Conservation (phyloP, 1,140 invertebrate species). For the Drosophila prosaltans region DNA sequence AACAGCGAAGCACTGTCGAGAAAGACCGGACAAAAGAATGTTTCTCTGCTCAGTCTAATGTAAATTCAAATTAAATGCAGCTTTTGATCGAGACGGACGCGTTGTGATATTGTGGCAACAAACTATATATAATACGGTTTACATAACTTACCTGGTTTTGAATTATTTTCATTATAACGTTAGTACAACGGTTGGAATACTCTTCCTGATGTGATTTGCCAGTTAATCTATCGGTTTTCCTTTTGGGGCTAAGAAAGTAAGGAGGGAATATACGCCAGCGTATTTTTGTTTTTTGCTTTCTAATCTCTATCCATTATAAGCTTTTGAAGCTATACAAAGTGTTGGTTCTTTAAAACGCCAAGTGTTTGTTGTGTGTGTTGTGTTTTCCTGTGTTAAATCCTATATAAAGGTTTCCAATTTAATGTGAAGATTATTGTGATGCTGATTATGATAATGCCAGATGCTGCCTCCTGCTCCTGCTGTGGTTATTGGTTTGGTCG, state of each 20-base stretch:
- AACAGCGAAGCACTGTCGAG: slow-evolving; percentile 41
- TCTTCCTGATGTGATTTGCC: not conserved
- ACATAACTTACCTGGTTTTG: slow-evolving; percentile 57
- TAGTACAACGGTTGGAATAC: not conserved
- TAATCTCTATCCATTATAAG: slow-evolving; percentile 20
- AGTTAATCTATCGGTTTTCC: slow-evolving; percentile 12
- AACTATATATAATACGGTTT: slow-evolving; percentile 33
- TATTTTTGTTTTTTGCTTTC: slow-evolving; percentile 14
- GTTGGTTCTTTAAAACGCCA: slow-evolving; percentile 15
- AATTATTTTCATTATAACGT: slow-evolving; percentile 22
- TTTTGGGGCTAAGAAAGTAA: not conserved
- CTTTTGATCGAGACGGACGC: slow-evolving; percentile 76
- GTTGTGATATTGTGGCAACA: slow-evolving; percentile 28
- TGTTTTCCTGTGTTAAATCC: slow-evolving; percentile 33
- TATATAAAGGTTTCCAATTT: slow-evolving; percentile 48
- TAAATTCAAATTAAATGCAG: slow-evolving; percentile 76
- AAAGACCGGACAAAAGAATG: slow-evolving; percentile 75
- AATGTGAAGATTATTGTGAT: not conserved
- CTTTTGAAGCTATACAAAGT: slow-evolving; percentile 14
- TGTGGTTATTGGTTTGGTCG: slow-evolving; percentile 33
- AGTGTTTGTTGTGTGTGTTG: slow-evolving; percentile 9
- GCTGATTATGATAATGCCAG: slow-evolving; percentile 7
- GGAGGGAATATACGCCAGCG: slow-evolving; percentile 27
- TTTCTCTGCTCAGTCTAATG: slow-evolving; percentile 29
- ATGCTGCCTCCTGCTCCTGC: slow-evolving; percentile 6